A percentile compares a stretch with the other conserved stretches of the same genome.
These are phyloP conservation scores for Morbakka virulenta DNA, from an alignment of 30 jellyfish, hydroid and myxozoan species.

Conservation along the genomic window DNA sequence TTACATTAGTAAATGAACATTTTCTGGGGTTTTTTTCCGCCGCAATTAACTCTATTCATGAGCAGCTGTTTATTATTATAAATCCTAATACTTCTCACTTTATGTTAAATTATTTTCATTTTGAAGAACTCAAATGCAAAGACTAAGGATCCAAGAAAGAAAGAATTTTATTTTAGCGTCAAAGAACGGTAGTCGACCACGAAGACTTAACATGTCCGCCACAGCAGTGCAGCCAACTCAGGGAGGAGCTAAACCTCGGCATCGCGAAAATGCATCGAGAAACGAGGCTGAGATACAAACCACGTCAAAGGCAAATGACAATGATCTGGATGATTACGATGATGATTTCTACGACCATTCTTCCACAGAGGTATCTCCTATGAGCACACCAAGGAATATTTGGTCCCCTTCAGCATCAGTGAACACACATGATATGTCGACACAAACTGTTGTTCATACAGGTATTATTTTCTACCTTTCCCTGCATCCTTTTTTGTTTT, in stretches of 20 bases:
- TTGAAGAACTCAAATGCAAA: not conserved
- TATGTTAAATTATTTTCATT: too few relatives aligned
- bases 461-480: conserved; percentile 23
- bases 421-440: conserved; percentile 58
- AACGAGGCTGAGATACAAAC: not conserved
- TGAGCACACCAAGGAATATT: conserved; percentile 54
- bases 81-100: too few relatives aligned
- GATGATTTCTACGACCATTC: conserved; percentile 63
- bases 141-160: not conserved
- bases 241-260: not conserved
- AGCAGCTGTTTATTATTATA: too few relatives aligned
- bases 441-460: conserved; percentile 73
- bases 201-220: too few relatives aligned
- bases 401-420: conserved; percentile 62
- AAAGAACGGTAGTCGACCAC: not conserved
- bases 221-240: not conserved
- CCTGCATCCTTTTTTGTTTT: not conserved
- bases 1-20: too few relatives aligned
- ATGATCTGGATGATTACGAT: conserved; percentile 33
- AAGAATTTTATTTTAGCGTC: not conserved
- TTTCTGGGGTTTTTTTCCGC: too few relatives aligned
- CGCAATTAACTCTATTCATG: too few relatives aligned
- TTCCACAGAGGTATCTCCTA: conserved; percentile 60
- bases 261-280: not conserved
- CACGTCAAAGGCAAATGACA: not conserved